Base-by-base conservation (phyloP, 35 echinoderm and acorn worm species). In the Strongylocentrotus purpuratus region DNA sequence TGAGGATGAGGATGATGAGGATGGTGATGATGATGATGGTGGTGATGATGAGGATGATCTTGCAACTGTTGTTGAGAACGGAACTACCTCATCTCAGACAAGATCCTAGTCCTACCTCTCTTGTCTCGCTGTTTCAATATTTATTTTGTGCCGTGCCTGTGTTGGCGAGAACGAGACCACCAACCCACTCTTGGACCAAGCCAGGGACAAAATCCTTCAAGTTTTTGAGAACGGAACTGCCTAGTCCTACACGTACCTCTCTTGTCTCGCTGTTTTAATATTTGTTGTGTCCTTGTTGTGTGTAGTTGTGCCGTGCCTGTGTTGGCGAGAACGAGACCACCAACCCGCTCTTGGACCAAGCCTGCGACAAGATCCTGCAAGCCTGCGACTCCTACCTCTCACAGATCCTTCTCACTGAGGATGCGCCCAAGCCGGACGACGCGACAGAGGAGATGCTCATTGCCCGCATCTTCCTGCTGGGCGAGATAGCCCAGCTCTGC, bases 371-470 rank as follows among this genome's bases (percentile, higher is more conserved):
- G 28, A 94, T 99, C 20, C 70, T 99, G 0, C 88, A 95, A 31
- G 94, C 89, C 9, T 99, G 98, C 85, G 96, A 96, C 31, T 87
- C 52, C 3, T 97, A 99, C 91, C 96, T 99, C 18, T 97, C 97
- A 17, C 85, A 65, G 2, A 87, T 99, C n/a, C 59, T 99, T 25
- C 94, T 99, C 31, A 92, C 96, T 0, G 52, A 95, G 15, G 86
- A 88, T 33, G 86, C 31, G 0, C 50, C 35, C 35, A 71, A 78
- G 20, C 86, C 18, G 8, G 95, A 95, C 45, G 94, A 65, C 0
- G 33, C 50, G 5, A 85, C 61, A 31, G 70, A 94, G 47, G 94
- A 94, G 55, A 41, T 41, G n/a, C 70, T 94, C 22, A 94, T 78
- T 0, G 94, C 47, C 4, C 31, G 93, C 86, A 96, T 60, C 52